Base-by-base conservation (phyloP, 64 coral and sea anemone species). In the Orbicella faveolata region DNA sequence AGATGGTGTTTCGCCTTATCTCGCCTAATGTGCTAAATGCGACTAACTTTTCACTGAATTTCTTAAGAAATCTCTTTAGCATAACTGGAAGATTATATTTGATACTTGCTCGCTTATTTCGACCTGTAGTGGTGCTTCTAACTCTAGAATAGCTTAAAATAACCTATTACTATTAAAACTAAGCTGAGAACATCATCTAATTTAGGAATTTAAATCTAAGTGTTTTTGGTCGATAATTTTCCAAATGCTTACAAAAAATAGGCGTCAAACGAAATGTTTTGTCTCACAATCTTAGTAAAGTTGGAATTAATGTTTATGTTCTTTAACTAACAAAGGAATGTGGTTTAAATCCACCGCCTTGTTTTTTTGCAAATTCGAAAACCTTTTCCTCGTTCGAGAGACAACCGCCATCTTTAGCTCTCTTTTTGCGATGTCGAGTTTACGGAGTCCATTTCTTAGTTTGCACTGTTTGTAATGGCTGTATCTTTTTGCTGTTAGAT, bases 401-500 rank as follows among this genome's bases (percentile, higher is more conserved):
- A 39, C 36, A 11, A 53, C 36, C 36, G 8, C 20, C 36, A 51
- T 16, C 21, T 3, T 39, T 3, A 14, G 6, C 52, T 52, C 52
- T 52, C 37, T 76, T 33, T 76, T 21, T 44, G 54, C 57, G n/a
- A 61, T 65, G 64, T 74, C 30, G 16, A 81, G 78, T 90, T 90
- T 90, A 74, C 34, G 21, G 20, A n/a, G 53, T 90, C 64, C 12
- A n/a, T 90, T 83, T 90, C 89, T 26, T 76, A 75, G 52, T 83
- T 84, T 83, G 34, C 6, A 17, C 54, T 81, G 79, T 81, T 85
- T 67, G 35, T 57, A 76, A 63, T 63, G 84, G 26, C 34, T 83
- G 89, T 74, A 76, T 83, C 75, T 75, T 91, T 75, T 85, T 84
- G 20, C 67, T 85, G 82, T 85, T 91, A 84, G 82, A 91, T 91